Percentiles rank a stretch among this genome's conserved stretches.
Evolutionary conservation across 2,888 invertebrate species (phyloP).

Genomic region (Phengaris alcon): DNA sequence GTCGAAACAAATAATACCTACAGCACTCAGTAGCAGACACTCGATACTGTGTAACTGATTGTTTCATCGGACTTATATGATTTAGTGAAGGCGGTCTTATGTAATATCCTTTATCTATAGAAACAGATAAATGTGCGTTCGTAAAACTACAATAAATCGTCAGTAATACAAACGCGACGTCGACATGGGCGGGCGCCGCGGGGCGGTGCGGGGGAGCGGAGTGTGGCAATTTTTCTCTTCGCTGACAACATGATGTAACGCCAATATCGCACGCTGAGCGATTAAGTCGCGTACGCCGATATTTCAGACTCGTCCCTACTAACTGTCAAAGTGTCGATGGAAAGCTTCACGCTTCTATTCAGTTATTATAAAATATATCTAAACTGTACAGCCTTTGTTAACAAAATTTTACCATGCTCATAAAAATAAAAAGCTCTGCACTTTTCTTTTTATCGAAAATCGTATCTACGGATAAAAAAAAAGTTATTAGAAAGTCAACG

Average conservation of each 20-base stretch:
- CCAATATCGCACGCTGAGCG: slow-evolving; percentile 79
- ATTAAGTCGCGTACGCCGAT: slow-evolving; percentile 78
- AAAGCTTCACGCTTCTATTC: slow-evolving; percentile 47
- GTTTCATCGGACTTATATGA: slow-evolving; percentile 2
- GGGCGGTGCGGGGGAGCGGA: slow-evolving; percentile 49
- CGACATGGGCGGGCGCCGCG: slow-evolving; percentile 53
- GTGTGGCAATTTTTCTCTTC: slow-evolving; percentile 76
- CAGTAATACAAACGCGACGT: slow-evolving; percentile 74
- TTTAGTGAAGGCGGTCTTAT: slow-evolving; percentile 30
- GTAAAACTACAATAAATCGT: slow-evolving; percentile 73
- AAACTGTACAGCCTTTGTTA: slow-evolving; percentile 6
- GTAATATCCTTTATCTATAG: slow-evolving; percentile 42
- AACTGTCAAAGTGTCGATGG: slow-evolving; percentile 74
- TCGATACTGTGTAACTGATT: neutral
- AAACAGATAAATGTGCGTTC: slow-evolving; percentile 65
- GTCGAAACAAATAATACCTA: neutral
- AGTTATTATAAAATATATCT: slow-evolving; percentile 25
- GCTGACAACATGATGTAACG: slow-evolving; percentile 80
- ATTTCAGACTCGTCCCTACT: slow-evolving; percentile 78
- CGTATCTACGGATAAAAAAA: too few species aligned
- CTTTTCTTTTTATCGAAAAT: neutral
- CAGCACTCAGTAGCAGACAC: neutral
- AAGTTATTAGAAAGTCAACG: too few species aligned
- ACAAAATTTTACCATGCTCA: slow-evolving; percentile 33
- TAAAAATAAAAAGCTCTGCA: slow-evolving; percentile 33